Evolutionary conservation across 2,797 vertebrate genomes (phyloP).

Genomic region (Cyclura pinguis): DNA sequence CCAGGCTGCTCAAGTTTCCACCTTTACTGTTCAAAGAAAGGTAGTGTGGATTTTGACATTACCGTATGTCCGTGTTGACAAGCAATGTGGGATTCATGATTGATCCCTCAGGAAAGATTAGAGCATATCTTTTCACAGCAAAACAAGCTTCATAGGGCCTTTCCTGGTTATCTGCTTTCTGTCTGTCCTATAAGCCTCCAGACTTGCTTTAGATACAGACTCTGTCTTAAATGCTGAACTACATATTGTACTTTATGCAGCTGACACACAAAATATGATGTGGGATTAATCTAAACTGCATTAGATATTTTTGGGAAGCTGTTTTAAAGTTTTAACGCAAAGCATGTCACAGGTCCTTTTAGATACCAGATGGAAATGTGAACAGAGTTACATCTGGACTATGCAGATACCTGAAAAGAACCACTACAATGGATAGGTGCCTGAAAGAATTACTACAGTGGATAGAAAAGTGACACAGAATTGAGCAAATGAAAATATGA

Average conservation of each 20-base stretch:
- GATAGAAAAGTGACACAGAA: too few species aligned
- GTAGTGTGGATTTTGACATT: slow-evolving; percentile 11
- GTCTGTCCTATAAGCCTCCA: slow-evolving; percentile 65
- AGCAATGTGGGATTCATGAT: slow-evolving; percentile 3
- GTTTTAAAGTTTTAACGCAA: slow-evolving; percentile 49
- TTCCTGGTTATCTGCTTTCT: slow-evolving; percentile 68
- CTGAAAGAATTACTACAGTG: too few species aligned
- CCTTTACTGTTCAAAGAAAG: not conserved
- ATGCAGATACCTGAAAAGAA: too few species aligned
- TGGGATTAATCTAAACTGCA: slow-evolving; percentile 71
- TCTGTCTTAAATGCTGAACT: slow-evolving; percentile 60
- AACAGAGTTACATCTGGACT: slow-evolving; percentile 38
- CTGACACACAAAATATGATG: slow-evolving; percentile 54
- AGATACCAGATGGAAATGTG: slow-evolving; percentile 43
- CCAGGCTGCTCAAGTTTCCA: slow-evolving; percentile 8
- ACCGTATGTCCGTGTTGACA: slow-evolving; percentile 16
- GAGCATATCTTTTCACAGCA: slow-evolving; percentile 66
- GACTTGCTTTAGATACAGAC: slow-evolving; percentile 53
- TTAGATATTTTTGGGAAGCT: slow-evolving; percentile 65
- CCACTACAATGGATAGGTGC: too few species aligned
- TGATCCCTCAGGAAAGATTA: slow-evolving; percentile 44
- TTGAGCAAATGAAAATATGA: too few species aligned
- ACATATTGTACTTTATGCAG: slow-evolving; percentile 20
- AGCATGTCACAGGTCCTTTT: slow-evolving; percentile 60
- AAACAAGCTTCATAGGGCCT: slow-evolving; percentile 66